phyloP scores from a whole-genome alignment of 2,113 vertebrate genomes.

The Ahaetulla prasina region DNA sequence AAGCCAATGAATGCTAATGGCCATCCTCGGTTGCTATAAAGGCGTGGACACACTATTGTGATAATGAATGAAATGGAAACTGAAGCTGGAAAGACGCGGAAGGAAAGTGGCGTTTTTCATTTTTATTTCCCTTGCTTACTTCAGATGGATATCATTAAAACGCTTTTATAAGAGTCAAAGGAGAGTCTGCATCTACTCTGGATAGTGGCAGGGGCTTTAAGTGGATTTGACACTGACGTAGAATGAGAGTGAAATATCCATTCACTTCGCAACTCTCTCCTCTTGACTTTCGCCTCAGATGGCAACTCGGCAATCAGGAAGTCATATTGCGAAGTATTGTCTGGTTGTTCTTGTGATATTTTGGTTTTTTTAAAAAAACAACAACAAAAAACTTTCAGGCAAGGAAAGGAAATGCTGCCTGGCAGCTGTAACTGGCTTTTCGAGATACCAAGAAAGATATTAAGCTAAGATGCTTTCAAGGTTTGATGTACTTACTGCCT shows the following conservation, averaged over 20 bases:
- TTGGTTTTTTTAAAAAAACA: not conserved
- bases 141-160: not conserved
- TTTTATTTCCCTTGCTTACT: not conserved
- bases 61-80: not conserved
- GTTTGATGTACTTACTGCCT: not conserved
- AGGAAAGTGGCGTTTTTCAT: not conserved
- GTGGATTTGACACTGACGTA: not conserved
- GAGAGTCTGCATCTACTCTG: not conserved
- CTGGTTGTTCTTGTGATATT: not conserved
- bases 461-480: not conserved
- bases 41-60: not conserved
- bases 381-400: slow-evolving; percentile 6
- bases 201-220: not conserved
- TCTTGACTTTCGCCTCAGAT: not conserved
- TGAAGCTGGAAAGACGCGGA: not conserved
- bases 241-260: not conserved
- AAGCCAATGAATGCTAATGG: slow-evolving; percentile 17
- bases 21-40: not conserved
- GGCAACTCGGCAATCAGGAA: not conserved
- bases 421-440: slow-evolving; percentile 6
- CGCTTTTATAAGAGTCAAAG: not conserved
- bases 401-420: not conserved
- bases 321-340: not conserved
- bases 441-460: not conserved
- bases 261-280: not conserved